phyloP scores from a whole-genome alignment of 2,113 vertebrate species.

The Peucedramus taeniatus region DNA sequence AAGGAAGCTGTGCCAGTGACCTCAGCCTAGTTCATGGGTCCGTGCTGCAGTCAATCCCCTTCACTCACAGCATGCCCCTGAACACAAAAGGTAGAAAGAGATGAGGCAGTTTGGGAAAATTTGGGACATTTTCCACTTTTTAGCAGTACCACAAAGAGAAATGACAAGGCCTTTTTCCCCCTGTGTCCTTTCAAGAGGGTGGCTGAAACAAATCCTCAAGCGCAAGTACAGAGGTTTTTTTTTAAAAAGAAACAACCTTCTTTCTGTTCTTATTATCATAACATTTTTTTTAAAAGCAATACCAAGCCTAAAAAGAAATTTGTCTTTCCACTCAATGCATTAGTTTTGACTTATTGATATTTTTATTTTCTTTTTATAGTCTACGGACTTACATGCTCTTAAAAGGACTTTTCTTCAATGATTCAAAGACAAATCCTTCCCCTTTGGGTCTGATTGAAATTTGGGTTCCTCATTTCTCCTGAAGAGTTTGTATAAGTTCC shows the following conservation, averaged over 20 bases:
- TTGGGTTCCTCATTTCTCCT: neutral
- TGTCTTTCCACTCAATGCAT: neutral
- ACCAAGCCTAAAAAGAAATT: neutral
- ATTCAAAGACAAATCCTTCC: neutral
- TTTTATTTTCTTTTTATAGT: neutral
- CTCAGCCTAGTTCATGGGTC: neutral
- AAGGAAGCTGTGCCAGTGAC: neutral
- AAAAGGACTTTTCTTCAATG: neutral
- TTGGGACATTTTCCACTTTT: neutral
- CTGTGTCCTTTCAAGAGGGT: neutral
- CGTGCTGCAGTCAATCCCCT: fast-evolving
- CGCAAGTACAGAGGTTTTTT: neutral
- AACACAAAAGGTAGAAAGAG: neutral
- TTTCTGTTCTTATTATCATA: neutral
- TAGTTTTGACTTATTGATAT: neutral
- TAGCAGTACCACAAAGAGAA: neutral
- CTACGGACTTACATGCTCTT: neutral
- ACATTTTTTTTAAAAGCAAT: neutral
- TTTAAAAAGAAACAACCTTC: neutral
- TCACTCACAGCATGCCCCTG: too few relatives aligned
- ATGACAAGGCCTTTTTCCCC: neutral
- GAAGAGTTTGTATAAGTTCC: neutral
- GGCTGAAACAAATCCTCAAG: neutral
- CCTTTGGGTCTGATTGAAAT: neutral
- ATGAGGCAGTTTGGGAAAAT: neutral